Evolutionary conservation across 2,113 vertebrate species (phyloP).

Genomic region (Nematolebias whitei): DNA sequence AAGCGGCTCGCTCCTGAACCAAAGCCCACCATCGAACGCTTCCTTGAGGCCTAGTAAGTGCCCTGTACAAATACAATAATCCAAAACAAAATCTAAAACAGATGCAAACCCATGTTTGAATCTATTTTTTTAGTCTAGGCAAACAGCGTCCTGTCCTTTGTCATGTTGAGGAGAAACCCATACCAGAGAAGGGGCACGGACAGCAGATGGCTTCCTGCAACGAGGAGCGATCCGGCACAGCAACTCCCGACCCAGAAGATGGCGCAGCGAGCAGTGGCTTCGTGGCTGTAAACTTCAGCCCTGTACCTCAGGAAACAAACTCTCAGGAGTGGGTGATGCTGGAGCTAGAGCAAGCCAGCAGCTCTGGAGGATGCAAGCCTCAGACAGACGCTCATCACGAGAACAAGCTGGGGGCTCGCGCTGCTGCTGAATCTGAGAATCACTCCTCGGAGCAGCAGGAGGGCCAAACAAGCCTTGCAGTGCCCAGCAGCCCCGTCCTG

Average conservation of each 20-base stretch:
- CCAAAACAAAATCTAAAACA: neutral
- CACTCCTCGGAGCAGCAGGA: conserved; percentile 62
- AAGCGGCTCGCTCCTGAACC: conserved; percentile 91
- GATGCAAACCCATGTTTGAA: neutral
- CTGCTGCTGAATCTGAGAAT: conserved; percentile 34
- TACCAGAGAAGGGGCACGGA: conserved; percentile 64
- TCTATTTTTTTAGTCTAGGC: conserved; percentile 81
- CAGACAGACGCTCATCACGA: conserved; percentile 79
- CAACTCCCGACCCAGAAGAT: conserved; percentile 84
- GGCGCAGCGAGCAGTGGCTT: conserved; percentile 92
- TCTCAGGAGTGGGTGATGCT: conserved; percentile 98
- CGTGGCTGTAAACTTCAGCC: conserved; percentile 91
- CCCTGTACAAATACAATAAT: neutral
- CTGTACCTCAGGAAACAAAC: conserved; percentile 90
- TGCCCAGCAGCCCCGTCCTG: conserved; percentile 81
- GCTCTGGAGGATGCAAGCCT: conserved; percentile 80
- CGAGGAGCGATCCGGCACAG: conserved; percentile 85
- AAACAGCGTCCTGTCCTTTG: conserved; percentile 85
- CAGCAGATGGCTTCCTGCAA: conserved; percentile 83
- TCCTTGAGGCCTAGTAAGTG: conserved; percentile 92
- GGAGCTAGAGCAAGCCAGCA: conserved; percentile 89
- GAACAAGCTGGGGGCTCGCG: conserved; percentile 69
- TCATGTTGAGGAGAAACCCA: conserved; percentile 78
- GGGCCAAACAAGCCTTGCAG: conserved; percentile 61
- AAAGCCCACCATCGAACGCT: conserved; percentile 93